A percentile compares a stretch with the other conserved stretches of the same genome.
Evolutionary conservation across 1,140 invertebrate genomes (phyloP).

Genomic region (Penaeus vannamei): DNA sequence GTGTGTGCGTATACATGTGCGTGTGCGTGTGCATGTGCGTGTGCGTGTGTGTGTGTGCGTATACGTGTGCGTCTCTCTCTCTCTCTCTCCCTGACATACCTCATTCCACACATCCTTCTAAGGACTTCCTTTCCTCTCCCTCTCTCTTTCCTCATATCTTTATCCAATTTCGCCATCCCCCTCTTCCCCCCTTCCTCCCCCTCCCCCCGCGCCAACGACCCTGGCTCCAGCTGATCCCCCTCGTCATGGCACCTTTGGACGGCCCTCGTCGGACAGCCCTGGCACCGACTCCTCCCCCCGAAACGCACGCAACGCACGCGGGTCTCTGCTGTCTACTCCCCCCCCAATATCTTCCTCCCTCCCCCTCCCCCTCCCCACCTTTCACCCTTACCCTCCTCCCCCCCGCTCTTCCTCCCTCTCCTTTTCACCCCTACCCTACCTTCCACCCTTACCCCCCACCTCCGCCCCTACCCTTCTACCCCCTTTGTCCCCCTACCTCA

Average conservation of each 20-base stretch:
- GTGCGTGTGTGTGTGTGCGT: slow-evolving; percentile 10
- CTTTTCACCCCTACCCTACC: neutral
- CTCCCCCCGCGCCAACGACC: no score
- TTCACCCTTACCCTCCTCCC: neutral
- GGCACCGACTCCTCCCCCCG: no score
- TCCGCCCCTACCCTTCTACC: neutral
- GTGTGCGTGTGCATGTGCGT: slow-evolving; percentile 10
- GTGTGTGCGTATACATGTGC: neutral
- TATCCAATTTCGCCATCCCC: no score
- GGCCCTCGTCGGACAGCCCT: no score
- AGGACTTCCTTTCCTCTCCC: no score
- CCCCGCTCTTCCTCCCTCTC: neutral
- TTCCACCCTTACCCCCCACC: neutral
- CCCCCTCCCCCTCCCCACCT: neutral
- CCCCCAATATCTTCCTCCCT: neutral
- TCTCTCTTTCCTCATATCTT: no score
- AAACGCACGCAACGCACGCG: neutral
- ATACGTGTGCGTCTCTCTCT: neutral
- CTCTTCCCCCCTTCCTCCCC: no score
- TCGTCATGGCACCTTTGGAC: no score
- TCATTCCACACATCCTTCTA: no score
- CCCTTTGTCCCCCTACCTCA: no score
- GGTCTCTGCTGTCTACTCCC: neutral
- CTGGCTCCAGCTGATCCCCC: no score
- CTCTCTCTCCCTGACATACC: no score